These are phyloP conservation scores for Antechinus flavipes DNA, from an alignment of 2,113 vertebrate species.

Conservation along the genomic window DNA sequence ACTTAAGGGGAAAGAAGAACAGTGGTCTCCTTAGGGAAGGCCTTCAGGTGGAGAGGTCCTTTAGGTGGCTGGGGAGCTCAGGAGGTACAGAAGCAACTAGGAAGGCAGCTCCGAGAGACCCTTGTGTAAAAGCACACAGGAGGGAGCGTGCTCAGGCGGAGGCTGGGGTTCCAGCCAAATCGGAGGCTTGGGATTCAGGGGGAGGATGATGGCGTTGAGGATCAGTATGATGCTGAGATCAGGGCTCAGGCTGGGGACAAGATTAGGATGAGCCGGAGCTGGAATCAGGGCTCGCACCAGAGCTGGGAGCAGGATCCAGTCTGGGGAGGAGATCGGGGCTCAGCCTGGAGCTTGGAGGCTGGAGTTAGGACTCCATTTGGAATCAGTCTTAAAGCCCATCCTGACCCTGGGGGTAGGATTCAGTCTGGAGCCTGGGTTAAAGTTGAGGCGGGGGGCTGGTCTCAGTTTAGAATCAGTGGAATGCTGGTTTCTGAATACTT, in stretches of 20 bases:
- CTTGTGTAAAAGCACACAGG: not conserved
- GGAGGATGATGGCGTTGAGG: not conserved
- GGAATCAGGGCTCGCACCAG: too few species aligned
- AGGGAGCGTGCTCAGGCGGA: not conserved
- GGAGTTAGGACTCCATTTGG: not conserved
- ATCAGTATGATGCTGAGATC: not conserved
- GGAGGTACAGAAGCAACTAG: not conserved
- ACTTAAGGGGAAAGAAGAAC: not conserved
- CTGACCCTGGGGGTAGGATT: not conserved
- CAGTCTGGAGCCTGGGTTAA: not conserved
- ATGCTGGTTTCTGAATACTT: not conserved
- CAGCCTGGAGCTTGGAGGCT: fast-evolving
- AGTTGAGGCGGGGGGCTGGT: not conserved
- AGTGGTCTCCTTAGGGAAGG: not conserved
- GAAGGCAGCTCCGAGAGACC: not conserved
- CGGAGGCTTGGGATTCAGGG: not conserved
- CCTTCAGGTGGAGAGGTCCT: not conserved
- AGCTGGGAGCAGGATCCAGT: not conserved
- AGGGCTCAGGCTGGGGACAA: not conserved
- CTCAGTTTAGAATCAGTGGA: not conserved
- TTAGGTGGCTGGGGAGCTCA: not conserved
- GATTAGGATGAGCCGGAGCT: not conserved
- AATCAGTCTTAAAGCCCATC: too few species aligned
- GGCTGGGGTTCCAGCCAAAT: not conserved
- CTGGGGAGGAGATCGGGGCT: not conserved